phyloP scores from a whole-genome alignment of 1,140 invertebrate species.

The Drosophila serrata region DNA sequence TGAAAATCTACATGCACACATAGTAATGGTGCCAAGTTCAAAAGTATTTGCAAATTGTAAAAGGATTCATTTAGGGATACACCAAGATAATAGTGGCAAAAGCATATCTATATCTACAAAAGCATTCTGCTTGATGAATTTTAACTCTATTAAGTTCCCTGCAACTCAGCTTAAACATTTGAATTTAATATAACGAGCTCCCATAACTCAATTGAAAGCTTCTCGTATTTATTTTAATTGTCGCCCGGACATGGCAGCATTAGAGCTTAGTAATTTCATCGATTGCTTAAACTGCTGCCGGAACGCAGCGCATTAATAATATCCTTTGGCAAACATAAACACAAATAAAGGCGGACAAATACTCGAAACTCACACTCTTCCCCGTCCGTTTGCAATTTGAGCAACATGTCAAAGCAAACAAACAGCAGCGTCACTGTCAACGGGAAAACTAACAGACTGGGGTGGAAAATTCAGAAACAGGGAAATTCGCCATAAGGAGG shows the following conservation, averaged over 20 bases:
- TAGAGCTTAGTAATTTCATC: conserved; percentile 36
- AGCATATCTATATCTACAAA: no score
- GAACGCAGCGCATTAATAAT: conserved; percentile 64
- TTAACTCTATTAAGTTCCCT: background rate
- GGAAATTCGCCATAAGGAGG: conserved; percentile 10
- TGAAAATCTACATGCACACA: background rate
- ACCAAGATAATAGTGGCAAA: background rate
- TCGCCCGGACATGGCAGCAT: conserved; percentile 6
- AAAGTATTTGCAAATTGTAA: background rate
- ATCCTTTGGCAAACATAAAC: conserved; percentile 54
- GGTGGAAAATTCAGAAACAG: background rate
- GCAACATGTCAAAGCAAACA: conserved; percentile 75
- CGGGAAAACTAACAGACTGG: conserved; percentile 19
- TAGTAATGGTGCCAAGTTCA: background rate
- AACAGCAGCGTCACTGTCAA: conserved; percentile 56
- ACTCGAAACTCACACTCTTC: conserved; percentile 1
- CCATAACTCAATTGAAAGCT: conserved; percentile 1
- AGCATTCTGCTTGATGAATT: background rate
- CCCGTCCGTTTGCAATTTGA: conserved; percentile 58
- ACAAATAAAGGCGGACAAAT: conserved; percentile 40
- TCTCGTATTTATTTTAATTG: conserved; percentile 8
- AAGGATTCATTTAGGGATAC: background rate
- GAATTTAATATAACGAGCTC: background rate
- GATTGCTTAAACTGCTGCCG: conserved; percentile 24
- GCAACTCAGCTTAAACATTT: background rate